Evolutionary conservation across 2,888 invertebrate genomes (phyloP).

Genomic region (Dyspetes luteomarginatus): DNA sequence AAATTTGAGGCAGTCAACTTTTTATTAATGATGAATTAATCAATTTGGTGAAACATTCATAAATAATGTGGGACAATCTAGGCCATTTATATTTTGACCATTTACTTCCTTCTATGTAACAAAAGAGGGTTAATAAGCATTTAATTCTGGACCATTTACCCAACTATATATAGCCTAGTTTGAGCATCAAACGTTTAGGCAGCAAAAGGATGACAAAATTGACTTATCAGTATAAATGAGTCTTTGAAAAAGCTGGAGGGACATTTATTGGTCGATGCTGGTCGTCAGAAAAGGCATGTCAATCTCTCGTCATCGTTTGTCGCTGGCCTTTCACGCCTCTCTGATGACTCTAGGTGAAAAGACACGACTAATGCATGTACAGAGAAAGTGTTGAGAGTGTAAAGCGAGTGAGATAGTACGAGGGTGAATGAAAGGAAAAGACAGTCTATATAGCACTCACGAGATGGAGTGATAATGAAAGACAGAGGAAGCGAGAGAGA

Average conservation of each 20-base stretch:
- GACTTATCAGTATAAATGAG: neutral
- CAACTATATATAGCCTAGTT: neutral
- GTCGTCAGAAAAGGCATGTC: slow-evolving; percentile 59
- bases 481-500: slow-evolving; percentile 1
- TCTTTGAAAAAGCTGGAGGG: slow-evolving; percentile 25
- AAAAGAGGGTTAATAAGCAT: slow-evolving; percentile 18
- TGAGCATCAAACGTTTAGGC: neutral
- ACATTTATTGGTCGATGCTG: slow-evolving; percentile 54
- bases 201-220: slow-evolving; percentile 3
- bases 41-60: neutral
- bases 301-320: slow-evolving; percentile 40
- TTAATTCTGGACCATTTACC: neutral
- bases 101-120: neutral
- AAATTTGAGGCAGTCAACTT: neutral
- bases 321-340: neutral
- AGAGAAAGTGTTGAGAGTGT: slow-evolving; percentile 7
- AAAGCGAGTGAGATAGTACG: slow-evolving; percentile 20
- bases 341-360: slow-evolving; percentile 22
- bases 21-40: neutral
- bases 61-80: neutral
- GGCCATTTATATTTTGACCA: slow-evolving; percentile 22
- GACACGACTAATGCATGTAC: neutral
- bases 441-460: slow-evolving; percentile 15
- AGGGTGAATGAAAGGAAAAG: slow-evolving; percentile 34
- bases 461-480: slow-evolving; percentile 44